Percentiles rank a stretch among this genome's conserved stretches.
Conservation (phyloP, 2,113 vertebrate genomes). For the Rafetus swinhoei region DNA sequence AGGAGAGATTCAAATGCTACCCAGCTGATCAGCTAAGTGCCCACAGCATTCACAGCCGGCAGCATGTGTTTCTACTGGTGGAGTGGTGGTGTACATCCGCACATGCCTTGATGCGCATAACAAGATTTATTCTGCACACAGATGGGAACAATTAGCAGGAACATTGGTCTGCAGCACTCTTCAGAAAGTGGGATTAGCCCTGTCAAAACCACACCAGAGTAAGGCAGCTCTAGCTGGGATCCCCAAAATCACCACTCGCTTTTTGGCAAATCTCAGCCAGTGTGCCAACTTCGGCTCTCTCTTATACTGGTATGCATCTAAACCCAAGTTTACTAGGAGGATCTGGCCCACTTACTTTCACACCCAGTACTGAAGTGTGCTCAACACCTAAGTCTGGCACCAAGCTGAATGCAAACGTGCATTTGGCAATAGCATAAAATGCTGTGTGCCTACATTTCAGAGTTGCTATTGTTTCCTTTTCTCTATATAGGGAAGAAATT, state of each 20-base stretch:
- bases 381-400: constrained; percentile 38
- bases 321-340: not conserved
- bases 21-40: too few relatives aligned
- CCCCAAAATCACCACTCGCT: not conserved
- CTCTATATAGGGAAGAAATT: constrained; percentile 16
- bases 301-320: not conserved
- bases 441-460: not conserved
- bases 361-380: constrained; percentile 18
- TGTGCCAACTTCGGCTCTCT: not conserved
- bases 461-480: constrained; percentile 34
- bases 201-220: not conserved
- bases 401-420: not conserved
- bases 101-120: too few relatives aligned
- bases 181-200: accelerated
- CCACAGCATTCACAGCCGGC: too few relatives aligned
- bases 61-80: too few relatives aligned
- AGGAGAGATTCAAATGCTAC: too few relatives aligned
- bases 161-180: accelerated
- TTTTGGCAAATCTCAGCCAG: not conserved
- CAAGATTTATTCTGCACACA: too few relatives aligned
- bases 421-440: not conserved
- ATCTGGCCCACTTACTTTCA: constrained; percentile 30
- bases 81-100: too few relatives aligned
- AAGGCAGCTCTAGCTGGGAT: not conserved
- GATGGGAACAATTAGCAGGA: too few relatives aligned